Percentiles rank a stretch among this genome's conserved stretches.
phyloP scores from a whole-genome alignment of 23 tunicate genomes.

The Styela clava region DNA sequence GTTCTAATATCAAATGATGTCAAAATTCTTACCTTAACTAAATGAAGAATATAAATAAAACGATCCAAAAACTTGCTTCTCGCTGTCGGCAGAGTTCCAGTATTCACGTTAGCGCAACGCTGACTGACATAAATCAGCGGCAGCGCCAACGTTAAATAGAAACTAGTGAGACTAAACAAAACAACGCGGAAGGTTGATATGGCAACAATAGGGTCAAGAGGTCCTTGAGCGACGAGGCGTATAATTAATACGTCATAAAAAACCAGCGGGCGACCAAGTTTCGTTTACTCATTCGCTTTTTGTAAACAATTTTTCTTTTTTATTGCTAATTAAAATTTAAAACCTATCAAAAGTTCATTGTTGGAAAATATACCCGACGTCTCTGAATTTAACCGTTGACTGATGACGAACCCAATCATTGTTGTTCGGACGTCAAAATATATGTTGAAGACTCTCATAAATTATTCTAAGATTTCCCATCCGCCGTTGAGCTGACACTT shows the following conservation, averaged over 20 bases:
- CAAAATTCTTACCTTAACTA: no score
- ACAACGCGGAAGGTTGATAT: constrained; percentile 16
- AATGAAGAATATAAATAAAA: no score
- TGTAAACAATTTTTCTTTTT: neutral
- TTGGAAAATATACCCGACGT: neutral
- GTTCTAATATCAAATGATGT: no score
- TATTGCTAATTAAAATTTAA: neutral
- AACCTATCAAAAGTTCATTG: neutral
- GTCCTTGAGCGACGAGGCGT: constrained; percentile 14
- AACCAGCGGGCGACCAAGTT: neutral
- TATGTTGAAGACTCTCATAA: neutral
- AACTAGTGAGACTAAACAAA: neutral
- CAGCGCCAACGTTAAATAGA: neutral
- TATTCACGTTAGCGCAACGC: neutral
- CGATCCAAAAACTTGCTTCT: no score
- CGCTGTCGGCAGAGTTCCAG: no score
- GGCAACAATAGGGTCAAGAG: constrained; percentile 16
- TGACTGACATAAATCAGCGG: neutral
- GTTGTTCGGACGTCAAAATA: neutral
- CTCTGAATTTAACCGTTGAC: neutral
- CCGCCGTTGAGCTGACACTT: neutral
- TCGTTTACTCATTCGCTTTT: neutral
- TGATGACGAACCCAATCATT: neutral
- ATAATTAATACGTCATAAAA: constrained; percentile 13
- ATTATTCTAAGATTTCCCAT: neutral